Conservation (phyloP, 2,797 vertebrate genomes). For the Bucorvus abyssinicus region DNA sequence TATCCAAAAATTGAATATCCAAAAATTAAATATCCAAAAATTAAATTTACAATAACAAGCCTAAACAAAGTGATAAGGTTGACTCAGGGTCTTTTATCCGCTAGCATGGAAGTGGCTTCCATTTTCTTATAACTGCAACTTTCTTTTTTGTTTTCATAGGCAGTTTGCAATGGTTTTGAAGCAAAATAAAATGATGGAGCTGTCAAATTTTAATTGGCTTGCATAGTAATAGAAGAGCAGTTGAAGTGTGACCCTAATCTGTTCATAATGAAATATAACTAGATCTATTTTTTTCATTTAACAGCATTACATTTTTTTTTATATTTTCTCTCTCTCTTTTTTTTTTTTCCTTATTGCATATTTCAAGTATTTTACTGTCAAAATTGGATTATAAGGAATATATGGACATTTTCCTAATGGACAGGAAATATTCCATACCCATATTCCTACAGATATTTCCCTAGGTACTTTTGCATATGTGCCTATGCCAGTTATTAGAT, state of each 20-base stretch:
- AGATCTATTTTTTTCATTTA: background rate
- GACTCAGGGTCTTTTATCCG: background rate
- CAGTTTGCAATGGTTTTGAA: background rate
- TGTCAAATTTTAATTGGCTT: background rate
- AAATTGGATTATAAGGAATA: background rate
- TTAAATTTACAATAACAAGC: background rate
- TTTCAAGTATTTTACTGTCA: background rate
- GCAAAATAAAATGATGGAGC: background rate
- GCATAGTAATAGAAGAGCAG: background rate
- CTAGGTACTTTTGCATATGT: background rate
- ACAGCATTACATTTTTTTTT: accelerated
- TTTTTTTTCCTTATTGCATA: background rate
- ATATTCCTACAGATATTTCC: too few species aligned
- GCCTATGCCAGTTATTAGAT: background rate
- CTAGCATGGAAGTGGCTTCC: background rate
- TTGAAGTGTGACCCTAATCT: background rate
- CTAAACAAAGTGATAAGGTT: background rate
- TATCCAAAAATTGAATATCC: background rate
- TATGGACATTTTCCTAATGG: background rate
- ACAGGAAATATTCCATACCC: too few species aligned
- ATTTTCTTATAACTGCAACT: background rate
- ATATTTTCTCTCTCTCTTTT: background rate
- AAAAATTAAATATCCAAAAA: too few species aligned
- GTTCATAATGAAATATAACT: background rate
- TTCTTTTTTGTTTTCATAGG: background rate